Evolutionary conservation across 2,797 vertebrate genomes (phyloP).

Genomic region (Microctenopoma steveboyesi): DNA sequence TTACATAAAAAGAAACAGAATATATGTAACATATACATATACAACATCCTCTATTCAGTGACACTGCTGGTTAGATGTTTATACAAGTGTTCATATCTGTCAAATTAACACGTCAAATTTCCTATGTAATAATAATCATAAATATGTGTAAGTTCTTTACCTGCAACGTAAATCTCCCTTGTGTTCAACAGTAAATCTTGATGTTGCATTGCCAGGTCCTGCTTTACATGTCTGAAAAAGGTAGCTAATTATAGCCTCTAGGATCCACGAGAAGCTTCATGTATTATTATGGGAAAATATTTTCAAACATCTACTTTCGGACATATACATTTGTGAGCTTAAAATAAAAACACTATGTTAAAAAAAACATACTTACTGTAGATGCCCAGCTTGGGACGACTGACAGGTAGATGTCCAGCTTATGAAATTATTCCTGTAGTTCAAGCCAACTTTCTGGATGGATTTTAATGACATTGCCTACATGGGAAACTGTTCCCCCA

Average conservation of each 20-base stretch:
- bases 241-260: neutral
- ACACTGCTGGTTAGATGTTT: too few species aligned
- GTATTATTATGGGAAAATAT: neutral
- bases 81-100: neutral
- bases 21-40: too few species aligned
- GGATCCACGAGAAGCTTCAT: neutral
- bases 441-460: neutral
- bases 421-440: neutral
- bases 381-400: neutral
- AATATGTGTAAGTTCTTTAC: conserved; percentile 1
- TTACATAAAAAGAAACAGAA: too few species aligned
- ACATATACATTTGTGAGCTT: neutral
- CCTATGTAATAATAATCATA: neutral
- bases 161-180: neutral
- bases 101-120: neutral
- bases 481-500: neutral
- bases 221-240: neutral
- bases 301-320: neutral
- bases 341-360: neutral
- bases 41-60: too few species aligned
- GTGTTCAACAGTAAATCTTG: neutral
- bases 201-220: neutral
- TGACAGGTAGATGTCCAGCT: neutral
- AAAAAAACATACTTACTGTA: neutral
- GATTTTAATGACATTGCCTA: conserved; percentile 1